A percentile compares a stretch with the other conserved stretches of the same genome.
Conservation (phyloP, 2,113 vertebrate genomes). For the Ammospiza nelsoni region DNA sequence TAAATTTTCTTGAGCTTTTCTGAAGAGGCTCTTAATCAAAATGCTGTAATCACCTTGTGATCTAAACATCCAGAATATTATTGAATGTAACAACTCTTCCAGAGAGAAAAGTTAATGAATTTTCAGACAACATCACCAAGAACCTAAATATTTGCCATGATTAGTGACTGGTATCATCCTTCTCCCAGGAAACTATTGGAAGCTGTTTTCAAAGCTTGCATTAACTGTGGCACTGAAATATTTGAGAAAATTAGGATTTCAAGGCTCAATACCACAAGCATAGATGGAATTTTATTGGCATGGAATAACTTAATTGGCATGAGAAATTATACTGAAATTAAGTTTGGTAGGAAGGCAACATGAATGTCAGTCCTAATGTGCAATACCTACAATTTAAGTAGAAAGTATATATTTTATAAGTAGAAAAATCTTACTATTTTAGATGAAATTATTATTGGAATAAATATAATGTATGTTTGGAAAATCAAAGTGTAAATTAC, state of each 20-base stretch:
- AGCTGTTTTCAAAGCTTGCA: neutral
- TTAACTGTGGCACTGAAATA: neutral
- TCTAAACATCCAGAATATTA: neutral
- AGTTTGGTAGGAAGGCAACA: neutral
- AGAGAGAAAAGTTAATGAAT: constrained; percentile 23
- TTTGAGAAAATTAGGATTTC: neutral
- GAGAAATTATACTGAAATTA: neutral
- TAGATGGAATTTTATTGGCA: neutral
- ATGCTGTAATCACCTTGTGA: neutral
- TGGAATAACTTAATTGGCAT: neutral
- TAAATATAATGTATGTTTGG: neutral
- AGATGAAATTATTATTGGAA: neutral
- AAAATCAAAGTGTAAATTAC: neutral
- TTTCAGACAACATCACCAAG: neutral
- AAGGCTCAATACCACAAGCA: neutral
- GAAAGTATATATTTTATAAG: neutral
- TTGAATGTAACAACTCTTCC: neutral
- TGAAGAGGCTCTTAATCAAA: neutral
- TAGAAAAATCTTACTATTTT: neutral
- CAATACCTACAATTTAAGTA: neutral
- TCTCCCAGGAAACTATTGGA: constrained; percentile 22
- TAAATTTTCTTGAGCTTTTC: neutral
- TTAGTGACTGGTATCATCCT: constrained; percentile 24
- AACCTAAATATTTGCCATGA: neutral
- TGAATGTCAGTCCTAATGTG: neutral